Percentiles rank a stretch among this genome's conserved stretches.
phyloP scores from a whole-genome alignment of 2,113 vertebrate species.

The Riparia riparia region DNA sequence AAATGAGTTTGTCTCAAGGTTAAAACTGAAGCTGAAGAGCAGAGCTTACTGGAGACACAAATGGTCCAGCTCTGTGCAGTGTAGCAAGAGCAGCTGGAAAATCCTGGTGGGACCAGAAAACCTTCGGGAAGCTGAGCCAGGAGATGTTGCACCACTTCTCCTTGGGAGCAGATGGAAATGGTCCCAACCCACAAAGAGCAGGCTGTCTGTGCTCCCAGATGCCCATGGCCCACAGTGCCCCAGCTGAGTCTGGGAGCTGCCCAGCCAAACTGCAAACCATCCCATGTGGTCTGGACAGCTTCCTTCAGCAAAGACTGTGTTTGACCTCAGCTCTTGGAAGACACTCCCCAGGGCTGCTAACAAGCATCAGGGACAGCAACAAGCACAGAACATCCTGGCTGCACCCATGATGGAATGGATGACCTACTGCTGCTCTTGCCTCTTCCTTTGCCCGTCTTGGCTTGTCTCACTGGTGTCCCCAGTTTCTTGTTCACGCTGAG shows the following conservation, averaged over 20 bases:
- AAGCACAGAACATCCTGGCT: background rate
- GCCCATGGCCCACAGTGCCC: fast-evolving
- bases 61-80: background rate
- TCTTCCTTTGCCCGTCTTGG: background rate
- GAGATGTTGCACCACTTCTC: fast-evolving
- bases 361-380: background rate
- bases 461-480: background rate
- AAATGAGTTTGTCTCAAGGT: background rate
- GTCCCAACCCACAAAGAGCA: background rate
- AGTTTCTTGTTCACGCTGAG: background rate
- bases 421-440: fast-evolving
- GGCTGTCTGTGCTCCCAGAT: background rate
- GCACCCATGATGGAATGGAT: fast-evolving
- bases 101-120: background rate
- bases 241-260: background rate
- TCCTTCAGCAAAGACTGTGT: background rate
- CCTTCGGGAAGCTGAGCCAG: background rate
- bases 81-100: background rate
- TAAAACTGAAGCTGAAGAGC: background rate
- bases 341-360: background rate
- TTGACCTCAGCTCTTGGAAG: background rate
- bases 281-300: background rate
- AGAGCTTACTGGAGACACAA: background rate
- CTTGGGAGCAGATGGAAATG: background rate
- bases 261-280: background rate